phyloP scores from a whole-genome alignment of 2,797 vertebrate species.

The Pantherophis alleghaniensis region DNA sequence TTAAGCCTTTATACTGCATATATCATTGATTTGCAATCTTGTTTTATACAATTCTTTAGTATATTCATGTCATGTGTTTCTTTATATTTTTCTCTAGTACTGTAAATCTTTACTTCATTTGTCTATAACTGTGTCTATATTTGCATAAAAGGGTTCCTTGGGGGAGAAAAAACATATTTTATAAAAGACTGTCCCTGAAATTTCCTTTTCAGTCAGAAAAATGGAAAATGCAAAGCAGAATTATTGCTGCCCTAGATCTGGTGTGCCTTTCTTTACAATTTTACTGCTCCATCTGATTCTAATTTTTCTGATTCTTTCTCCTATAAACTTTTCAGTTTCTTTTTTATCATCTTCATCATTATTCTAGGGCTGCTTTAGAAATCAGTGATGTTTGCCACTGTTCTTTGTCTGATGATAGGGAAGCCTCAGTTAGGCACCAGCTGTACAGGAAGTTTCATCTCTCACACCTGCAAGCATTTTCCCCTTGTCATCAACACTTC shows the following conservation, averaged over 20 bases:
- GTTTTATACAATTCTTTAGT: neutral
- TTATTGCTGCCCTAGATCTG: constrained; percentile 23
- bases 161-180: neutral
- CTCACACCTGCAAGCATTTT: constrained; percentile 34
- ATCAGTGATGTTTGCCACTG: constrained; percentile 3
- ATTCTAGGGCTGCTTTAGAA: constrained; percentile 32
- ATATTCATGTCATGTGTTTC: neutral
- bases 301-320: constrained; percentile 25
- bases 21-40: neutral
- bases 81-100: neutral
- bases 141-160: neutral
- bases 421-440: constrained; percentile 30
- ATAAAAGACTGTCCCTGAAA: neutral
- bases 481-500: constrained; percentile 36
- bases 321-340: constrained; percentile 9
- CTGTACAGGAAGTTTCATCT: constrained; percentile 17
- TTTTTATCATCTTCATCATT: constrained; percentile 29
- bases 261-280: neutral
- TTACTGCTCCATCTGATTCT: constrained; percentile 25
- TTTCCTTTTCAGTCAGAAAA: neutral
- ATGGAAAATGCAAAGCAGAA: neutral
- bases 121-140: neutral
- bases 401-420: constrained; percentile 24
- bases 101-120: neutral
- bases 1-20: neutral